A percentile compares a stretch with the other conserved stretches of the same genome.
phyloP scores from a whole-genome alignment of 2,797 vertebrate genomes.

The Enteromius anoplus region DNA sequence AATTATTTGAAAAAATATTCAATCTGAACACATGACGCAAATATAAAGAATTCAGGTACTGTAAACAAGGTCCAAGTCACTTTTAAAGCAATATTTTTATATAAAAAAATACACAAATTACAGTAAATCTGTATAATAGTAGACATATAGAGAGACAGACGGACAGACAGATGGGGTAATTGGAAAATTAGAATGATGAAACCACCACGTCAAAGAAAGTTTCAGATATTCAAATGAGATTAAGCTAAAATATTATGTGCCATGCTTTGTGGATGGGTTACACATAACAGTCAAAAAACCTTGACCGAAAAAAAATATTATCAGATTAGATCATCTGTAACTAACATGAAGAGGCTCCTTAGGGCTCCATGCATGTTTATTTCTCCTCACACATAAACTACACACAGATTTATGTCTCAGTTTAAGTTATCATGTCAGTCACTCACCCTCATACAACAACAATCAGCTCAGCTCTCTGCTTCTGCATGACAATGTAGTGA shows the following conservation, averaged over 20 bases:
- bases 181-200: too few relatives aligned
- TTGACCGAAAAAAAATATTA: background rate
- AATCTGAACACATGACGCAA: background rate
- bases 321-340: background rate
- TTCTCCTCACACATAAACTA: background rate
- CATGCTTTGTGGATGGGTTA: too few relatives aligned
- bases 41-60: background rate
- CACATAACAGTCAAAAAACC: too few relatives aligned
- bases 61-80: background rate
- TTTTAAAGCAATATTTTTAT: background rate
- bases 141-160: too few relatives aligned
- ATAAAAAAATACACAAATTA: background rate
- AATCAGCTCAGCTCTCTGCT: background rate
- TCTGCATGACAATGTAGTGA: constrained; percentile 1
- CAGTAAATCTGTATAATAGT: background rate
- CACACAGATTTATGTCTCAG: background rate
- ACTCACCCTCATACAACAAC: background rate
- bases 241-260: background rate
- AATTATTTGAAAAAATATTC: background rate
- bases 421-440: background rate
- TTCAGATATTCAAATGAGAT: too few relatives aligned
- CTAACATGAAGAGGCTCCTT: background rate
- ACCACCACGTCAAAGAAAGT: too few relatives aligned
- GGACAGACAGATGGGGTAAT: too few relatives aligned
- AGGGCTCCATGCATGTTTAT: background rate